Evolutionary conservation across 2,113 vertebrate genomes (phyloP).

Genomic region (Platichthys flesus): DNA sequence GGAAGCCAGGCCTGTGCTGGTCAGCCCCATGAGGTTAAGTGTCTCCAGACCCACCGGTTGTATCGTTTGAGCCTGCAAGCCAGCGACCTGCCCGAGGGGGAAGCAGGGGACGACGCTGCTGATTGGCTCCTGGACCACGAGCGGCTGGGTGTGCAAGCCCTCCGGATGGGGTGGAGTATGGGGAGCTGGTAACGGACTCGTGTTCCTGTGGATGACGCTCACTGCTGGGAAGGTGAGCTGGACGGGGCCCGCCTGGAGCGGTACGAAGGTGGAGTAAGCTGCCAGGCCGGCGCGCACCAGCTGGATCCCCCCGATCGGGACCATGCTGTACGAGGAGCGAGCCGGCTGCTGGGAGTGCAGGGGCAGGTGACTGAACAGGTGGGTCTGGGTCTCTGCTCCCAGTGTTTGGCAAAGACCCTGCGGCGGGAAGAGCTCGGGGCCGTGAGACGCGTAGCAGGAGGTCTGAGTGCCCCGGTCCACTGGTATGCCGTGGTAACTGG

Average conservation of each 20-base stretch:
- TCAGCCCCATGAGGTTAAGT: constrained; percentile 88
- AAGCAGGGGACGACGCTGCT: constrained; percentile 89
- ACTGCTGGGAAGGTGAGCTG: constrained; percentile 94
- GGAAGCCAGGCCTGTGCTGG: constrained; percentile 81
- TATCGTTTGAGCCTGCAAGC: constrained; percentile 85
- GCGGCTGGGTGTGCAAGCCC: constrained; percentile 44
- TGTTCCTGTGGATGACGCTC: constrained; percentile 90
- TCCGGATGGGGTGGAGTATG: constrained; percentile 41
- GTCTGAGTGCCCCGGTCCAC: constrained; percentile 81
- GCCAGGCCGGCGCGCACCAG: constrained; percentile 90
- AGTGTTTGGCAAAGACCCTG: constrained; percentile 53
- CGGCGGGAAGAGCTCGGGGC: constrained; percentile 66
- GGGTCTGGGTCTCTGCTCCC: constrained; percentile 78
- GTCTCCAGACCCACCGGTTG: constrained; percentile 87
- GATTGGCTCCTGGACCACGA: constrained; percentile 85
- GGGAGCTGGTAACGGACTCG: constrained; percentile 77
- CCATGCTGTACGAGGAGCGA: constrained; percentile 88
- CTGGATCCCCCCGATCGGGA: constrained; percentile 93
- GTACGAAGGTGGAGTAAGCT: constrained; percentile 94
- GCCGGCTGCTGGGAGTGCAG: constrained; percentile 92
- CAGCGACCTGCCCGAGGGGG: constrained; percentile 88
- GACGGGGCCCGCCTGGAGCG: constrained; percentile 89
- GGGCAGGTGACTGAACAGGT: constrained; percentile 95
- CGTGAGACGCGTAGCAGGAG: constrained; percentile 62
- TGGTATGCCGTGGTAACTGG: constrained; percentile 42